A percentile compares a stretch with the other conserved stretches of the same genome.
Evolutionary conservation across 2,113 vertebrate species (phyloP).

Genomic region (Halichoeres trimaculatus): DNA sequence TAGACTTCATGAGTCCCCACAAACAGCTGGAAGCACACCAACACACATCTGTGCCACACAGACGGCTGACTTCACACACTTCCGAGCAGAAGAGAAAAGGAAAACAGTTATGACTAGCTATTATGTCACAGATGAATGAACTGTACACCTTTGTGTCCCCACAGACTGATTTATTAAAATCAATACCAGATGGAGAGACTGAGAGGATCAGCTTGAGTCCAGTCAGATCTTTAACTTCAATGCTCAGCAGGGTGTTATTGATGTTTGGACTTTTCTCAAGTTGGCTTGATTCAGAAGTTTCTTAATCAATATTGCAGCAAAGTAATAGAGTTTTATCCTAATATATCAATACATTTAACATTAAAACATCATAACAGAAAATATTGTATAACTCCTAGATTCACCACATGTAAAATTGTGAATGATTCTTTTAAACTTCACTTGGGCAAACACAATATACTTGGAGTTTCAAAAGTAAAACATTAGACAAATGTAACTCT

Average conservation of each 20-base stretch:
- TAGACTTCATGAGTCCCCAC: slow-evolving; percentile 58
- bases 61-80: slow-evolving; percentile 60
- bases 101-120: background rate
- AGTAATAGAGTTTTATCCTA: too few species aligned
- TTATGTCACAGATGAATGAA: slow-evolving; percentile 1
- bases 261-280: too few species aligned
- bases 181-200: background rate
- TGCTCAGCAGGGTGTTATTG: background rate
- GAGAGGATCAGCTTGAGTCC: background rate
- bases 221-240: background rate
- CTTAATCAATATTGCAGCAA: too few species aligned
- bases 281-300: too few species aligned
- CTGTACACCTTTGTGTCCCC: background rate
- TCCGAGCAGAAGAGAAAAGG: slow-evolving; percentile 21
- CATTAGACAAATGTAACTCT: too few species aligned
- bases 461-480: too few species aligned
- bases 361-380: too few species aligned
- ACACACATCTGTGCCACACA: slow-evolving; percentile 66
- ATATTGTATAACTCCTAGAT: too few species aligned
- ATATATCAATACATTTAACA: too few species aligned
- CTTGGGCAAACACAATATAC: too few species aligned
- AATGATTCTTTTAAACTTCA: too few species aligned
- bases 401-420: too few species aligned
- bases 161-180: slow-evolving; percentile 28
- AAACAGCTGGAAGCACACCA: slow-evolving; percentile 75